Percentiles rank a stretch among this genome's conserved stretches.
Evolutionary conservation across 2,888 invertebrate species (phyloP).

Genomic region (Caenorhabditis japonica): DNA sequence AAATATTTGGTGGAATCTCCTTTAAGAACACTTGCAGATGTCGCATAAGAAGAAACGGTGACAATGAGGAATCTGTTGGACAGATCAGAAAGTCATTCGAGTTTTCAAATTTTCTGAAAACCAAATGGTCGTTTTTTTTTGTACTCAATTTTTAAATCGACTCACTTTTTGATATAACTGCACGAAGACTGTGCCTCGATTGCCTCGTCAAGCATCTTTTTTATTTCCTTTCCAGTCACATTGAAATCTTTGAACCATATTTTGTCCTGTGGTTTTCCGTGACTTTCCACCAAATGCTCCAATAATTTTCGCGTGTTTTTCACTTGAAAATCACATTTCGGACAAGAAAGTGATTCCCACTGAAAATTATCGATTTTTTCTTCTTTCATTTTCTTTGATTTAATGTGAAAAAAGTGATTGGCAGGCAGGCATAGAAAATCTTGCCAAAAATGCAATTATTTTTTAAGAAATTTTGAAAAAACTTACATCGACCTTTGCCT

Average conservation of each 20-base stretch:
- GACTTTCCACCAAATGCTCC: conserved; percentile 10
- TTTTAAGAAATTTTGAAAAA: background rate
- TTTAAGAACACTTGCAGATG: conserved; percentile 15
- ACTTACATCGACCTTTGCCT: conserved; percentile 14
- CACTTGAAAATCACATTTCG: conserved; percentile 13
- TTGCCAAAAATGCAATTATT: too few species aligned
- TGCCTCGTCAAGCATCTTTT: conserved; percentile 4
- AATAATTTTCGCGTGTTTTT: conserved; percentile 1
- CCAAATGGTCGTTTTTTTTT: background rate
- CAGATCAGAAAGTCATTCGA: conserved; percentile 27
- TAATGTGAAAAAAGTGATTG: too few species aligned
- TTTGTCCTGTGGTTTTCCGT: conserved; percentile 24
- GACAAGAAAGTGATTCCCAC: conserved; percentile 19
- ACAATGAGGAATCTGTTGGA: conserved; percentile 13
- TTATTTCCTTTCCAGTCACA: background rate
- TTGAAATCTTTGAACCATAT: conserved; percentile 4
- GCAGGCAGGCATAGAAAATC: too few species aligned
- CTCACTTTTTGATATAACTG: conserved; percentile 25
- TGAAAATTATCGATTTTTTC: conserved; percentile 12
- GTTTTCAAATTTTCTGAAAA: conserved; percentile 26
- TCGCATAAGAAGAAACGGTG: conserved; percentile 19
- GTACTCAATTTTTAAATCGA: background rate
- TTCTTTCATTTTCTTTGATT: too few species aligned
- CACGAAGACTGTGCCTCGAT: conserved; percentile 6
- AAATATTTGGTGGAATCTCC: background rate